Evolutionary conservation across 2,113 vertebrate genomes (phyloP).

Genomic region (Cyanoramphus novaezelandiae): DNA sequence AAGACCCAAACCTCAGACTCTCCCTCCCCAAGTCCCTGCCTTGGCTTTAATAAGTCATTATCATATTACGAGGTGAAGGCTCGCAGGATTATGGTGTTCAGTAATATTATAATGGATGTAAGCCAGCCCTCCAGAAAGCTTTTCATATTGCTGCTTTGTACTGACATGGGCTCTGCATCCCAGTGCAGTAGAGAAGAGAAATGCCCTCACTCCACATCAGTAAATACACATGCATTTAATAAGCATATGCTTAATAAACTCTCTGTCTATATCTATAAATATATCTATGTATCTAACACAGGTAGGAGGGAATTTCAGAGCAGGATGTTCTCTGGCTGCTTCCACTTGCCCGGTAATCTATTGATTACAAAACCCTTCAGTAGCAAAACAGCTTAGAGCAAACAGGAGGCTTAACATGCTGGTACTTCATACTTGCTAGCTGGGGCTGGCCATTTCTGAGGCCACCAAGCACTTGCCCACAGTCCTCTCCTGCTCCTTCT

Average conservation of each 20-base stretch:
- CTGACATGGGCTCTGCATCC: background rate
- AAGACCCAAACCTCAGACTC: background rate
- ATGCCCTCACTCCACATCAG: background rate
- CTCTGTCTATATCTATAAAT: too few relatives aligned
- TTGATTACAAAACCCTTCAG: background rate
- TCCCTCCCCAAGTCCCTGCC: background rate
- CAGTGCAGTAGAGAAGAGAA: background rate
- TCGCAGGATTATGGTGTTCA: slow-evolving; percentile 47
- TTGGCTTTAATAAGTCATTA: slow-evolving; percentile 54
- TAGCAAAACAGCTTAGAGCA: slow-evolving; percentile 42
- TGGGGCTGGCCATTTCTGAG: background rate
- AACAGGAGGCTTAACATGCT: background rate
- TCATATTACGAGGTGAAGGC: background rate
- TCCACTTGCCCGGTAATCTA: background rate
- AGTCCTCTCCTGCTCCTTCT: background rate
- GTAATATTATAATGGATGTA: background rate
- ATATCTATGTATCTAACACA: background rate
- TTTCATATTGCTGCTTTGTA: background rate
- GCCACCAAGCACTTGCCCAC: background rate
- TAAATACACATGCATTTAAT: background rate
- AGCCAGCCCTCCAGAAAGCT: background rate
- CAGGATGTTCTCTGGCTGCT: background rate
- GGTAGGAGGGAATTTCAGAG: background rate
- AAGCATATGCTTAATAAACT: background rate
- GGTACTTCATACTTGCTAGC: background rate